phyloP scores from a whole-genome alignment of 2,888 invertebrate genomes.

The Caradrina clavipalpis region DNA sequence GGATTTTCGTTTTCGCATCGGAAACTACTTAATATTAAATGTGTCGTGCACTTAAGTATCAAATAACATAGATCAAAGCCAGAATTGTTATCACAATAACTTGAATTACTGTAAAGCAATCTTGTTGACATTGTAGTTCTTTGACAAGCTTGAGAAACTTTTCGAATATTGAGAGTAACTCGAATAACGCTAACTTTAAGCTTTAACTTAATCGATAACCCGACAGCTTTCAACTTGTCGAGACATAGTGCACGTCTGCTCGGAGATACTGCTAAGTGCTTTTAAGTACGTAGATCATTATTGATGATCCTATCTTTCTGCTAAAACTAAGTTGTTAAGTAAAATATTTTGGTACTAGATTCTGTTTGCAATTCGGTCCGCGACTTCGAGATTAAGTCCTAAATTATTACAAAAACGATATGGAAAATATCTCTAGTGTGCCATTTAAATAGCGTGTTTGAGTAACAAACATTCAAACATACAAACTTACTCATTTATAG shows the following conservation, averaged over 20 bases:
- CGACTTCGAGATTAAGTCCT: no score
- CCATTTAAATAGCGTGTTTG: no score
- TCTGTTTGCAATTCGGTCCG: no score
- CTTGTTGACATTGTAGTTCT: neutral
- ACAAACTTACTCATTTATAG: no score
- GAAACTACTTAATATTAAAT: no score
- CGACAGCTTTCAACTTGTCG: conserved; percentile 2
- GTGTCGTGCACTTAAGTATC: no score
- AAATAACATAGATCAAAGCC: no score
- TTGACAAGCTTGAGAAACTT: neutral
- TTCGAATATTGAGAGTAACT: neutral
- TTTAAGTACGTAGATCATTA: neutral
- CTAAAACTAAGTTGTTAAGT: neutral
- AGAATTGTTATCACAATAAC: neutral
- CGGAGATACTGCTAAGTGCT: conserved; percentile 27
- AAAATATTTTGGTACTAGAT: neutral
- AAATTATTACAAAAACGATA: neutral
- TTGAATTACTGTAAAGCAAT: neutral
- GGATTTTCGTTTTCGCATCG: no score
- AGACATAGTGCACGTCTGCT: conserved; percentile 6
- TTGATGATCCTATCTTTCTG: neutral
- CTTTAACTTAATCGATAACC: conserved; percentile 29
- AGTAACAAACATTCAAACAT: no score
- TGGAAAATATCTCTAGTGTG: no score
- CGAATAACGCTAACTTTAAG: conserved; percentile 8